Conservation (phyloP, 2,797 vertebrate species). For the Propithecus perrieri region DNA sequence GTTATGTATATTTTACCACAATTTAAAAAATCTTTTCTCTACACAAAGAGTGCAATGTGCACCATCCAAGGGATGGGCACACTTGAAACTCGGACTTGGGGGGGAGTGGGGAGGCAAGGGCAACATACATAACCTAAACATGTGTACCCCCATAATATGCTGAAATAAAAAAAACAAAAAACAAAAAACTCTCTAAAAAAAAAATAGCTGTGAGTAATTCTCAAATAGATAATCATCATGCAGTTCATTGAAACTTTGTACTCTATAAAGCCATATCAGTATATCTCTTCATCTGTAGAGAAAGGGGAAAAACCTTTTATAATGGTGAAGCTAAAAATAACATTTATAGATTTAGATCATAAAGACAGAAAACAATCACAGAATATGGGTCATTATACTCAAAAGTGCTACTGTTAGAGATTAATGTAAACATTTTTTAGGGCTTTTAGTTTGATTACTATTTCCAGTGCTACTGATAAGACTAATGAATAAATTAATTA, state of each 20-base stretch:
- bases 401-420: not conserved
- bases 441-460: not conserved
- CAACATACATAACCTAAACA: no score
- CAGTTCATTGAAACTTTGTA: not conserved
- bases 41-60: no score
- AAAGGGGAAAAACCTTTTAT: not conserved
- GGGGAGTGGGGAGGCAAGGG: no score
- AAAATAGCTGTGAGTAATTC: conserved; percentile 38
- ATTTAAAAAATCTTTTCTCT: no score
- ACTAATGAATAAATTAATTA: not conserved
- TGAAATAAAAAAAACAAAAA: no score
- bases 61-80: no score
- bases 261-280: not conserved
- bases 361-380: not conserved
- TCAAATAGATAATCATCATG: not conserved
- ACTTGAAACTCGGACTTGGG: no score
- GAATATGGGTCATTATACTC: not conserved
- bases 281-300: not conserved
- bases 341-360: not conserved
- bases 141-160: no score
- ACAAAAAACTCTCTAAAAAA: not conserved
- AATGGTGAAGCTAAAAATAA: not conserved
- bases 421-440: not conserved
- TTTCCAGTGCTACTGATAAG: not conserved
- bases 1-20: no score